Evolutionary conservation across 1,140 invertebrate species (phyloP).

Genomic region (Trichonephila clavipes): DNA sequence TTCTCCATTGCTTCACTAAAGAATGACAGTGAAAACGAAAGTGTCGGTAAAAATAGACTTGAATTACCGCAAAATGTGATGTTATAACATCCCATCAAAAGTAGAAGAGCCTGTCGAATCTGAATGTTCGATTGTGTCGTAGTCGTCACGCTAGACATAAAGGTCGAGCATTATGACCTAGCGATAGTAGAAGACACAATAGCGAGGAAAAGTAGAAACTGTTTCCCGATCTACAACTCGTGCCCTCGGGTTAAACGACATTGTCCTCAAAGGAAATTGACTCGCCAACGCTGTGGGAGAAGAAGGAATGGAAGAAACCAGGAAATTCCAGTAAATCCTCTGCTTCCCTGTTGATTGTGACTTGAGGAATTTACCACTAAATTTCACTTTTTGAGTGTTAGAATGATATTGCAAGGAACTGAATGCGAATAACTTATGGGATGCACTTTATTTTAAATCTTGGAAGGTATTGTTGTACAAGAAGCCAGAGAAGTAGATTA

Average conservation of each 20-base stretch:
- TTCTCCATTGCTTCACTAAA: background rate
- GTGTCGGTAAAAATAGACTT: background rate
- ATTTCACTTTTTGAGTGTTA: background rate
- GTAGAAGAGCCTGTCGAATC: background rate
- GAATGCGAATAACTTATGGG: too few relatives aligned
- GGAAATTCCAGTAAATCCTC: slow-evolving; percentile 17
- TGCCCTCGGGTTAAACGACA: slow-evolving; percentile 45
- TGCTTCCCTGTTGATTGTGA: background rate
- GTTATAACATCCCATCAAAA: slow-evolving; percentile 37
- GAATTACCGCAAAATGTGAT: background rate
- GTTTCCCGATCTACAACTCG: slow-evolving; percentile 12
- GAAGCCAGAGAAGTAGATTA: too few relatives aligned
- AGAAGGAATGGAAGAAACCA: slow-evolving; percentile 3
- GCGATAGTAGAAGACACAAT: slow-evolving; percentile 21
- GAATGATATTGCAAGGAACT: background rate
- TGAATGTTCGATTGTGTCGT: background rate
- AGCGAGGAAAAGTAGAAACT: slow-evolving; percentile 28
- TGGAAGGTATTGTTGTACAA: too few relatives aligned
- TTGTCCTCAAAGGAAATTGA: slow-evolving; percentile 12
- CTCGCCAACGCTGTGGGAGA: background rate
- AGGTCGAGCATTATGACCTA: slow-evolving; percentile 33
- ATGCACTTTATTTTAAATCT: too few relatives aligned
- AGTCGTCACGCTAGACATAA: slow-evolving; percentile 11
- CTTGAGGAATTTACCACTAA: background rate
- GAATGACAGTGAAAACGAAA: slow-evolving; percentile 32